Base-by-base conservation (phyloP, 2,888 invertebrate genomes). In the Vannuccia rotundouncinata region DNA sequence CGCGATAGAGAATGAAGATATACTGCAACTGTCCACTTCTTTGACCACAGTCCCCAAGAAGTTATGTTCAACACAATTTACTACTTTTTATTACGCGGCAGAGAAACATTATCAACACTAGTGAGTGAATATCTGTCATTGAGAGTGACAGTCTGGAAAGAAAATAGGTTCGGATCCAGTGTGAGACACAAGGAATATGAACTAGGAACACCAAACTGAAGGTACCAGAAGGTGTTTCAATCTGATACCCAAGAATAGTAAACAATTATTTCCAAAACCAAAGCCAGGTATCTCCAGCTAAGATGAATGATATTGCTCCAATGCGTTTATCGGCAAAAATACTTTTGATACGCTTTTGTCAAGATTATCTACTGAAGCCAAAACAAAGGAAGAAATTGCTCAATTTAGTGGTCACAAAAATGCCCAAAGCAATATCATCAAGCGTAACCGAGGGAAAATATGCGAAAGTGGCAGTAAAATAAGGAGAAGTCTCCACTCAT, bases 101-200 rank as follows among this genome's bases (percentile, higher is more conserved):
- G 73, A 73, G 73, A 73, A 5, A 73, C 73, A 73, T 73, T 73
- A 27, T 28, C 73, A 27, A 22, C 22, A 22, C 22, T 73, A 28
- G n/a, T 27, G 10, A 73, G 29, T 13, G 73, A 73, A 5, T 13
- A 28, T 28, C 22, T 73, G 29, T 28, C 73, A 73, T 73, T 13
- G 73, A 73, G 29, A 73, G 5, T 73, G 25, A 73, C 73, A 73
- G 73, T 73, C 5, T 27, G 10, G 73, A 28, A 73, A 73, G 29
- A 73, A 73, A 73, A 28, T 73, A 73, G 10, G 73, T 73, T 73
- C 73, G 73, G 5, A 73, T 73, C 29, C 73, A 73, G n/a, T 73
- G 73, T 28, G 73, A 73, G 73, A 27, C 73, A 5, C 2, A 73
- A 73, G 73, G 73, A 73, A 27, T 73, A 73, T 28, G 73, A 73